Conservation (phyloP, 2,888 invertebrate species). For the Yponomeuta malinellus region DNA sequence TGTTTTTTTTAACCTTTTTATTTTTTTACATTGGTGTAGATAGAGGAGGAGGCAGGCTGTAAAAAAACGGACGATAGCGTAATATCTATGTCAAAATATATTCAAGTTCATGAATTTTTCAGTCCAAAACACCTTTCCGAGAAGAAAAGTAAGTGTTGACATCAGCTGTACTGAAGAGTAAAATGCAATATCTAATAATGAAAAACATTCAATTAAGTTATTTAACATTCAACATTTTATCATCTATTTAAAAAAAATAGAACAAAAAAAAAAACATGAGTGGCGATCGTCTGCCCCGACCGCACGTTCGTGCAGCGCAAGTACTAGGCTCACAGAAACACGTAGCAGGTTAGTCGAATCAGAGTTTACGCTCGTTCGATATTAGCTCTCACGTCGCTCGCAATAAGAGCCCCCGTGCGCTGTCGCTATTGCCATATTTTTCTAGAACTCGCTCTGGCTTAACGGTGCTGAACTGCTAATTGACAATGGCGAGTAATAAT, state of each 20-base stretch:
- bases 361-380: not conserved
- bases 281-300: not conserved
- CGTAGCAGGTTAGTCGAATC: not conserved
- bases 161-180: no score
- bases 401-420: not conserved
- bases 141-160: no score
- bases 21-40: no score
- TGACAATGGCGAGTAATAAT: not conserved
- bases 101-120: no score
- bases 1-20: no score
- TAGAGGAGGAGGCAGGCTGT: no score
- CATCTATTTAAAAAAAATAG: not conserved
- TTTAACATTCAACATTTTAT: no score
- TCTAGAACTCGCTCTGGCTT: constrained; percentile 6
- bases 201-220: no score
- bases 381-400: not conserved
- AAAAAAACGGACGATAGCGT: no score
- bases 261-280: not conserved
- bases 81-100: no score
- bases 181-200: no score
- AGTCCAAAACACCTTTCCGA: no score
- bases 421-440: not conserved
- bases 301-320: constrained; percentile 9
- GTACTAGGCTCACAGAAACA: constrained; percentile 10
- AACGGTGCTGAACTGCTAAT: not conserved